Conservation (phyloP, 2,888 invertebrate genomes). For the Nephrotoma appendiculata region DNA sequence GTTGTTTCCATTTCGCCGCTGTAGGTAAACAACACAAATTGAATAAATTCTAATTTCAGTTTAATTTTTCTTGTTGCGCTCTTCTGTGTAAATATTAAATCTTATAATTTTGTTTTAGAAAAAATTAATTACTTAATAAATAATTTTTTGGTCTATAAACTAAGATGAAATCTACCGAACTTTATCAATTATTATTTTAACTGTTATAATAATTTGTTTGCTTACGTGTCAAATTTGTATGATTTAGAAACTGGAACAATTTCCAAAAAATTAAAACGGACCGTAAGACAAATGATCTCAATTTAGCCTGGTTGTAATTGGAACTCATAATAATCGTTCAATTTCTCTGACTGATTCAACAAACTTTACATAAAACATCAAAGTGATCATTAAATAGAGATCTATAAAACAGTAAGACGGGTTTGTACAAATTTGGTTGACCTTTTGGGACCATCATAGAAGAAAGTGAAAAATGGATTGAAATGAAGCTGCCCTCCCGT, state of each 20-base stretch:
- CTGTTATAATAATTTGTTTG: not conserved
- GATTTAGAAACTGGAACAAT: not conserved
- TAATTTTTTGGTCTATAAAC: not conserved
- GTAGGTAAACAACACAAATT: slow-evolving; percentile 4
- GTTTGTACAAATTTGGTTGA: no score
- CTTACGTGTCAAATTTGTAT: not conserved
- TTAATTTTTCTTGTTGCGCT: not conserved
- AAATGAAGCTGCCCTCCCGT: no score
- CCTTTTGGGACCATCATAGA: no score
- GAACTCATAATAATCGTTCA: no score
- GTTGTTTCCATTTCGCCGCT: slow-evolving; percentile 3
- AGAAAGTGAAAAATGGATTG: no score
- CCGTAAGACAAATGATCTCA: not conserved
- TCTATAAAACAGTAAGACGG: no score
- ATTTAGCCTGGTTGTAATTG: not conserved
- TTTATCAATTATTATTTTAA: not conserved
- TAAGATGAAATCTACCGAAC: not conserved
- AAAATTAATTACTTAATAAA: not conserved
- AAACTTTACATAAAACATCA: no score
- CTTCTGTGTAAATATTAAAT: not conserved
- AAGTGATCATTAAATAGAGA: no score
- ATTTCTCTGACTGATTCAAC: no score
- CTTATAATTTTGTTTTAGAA: not conserved
- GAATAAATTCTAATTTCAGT: not conserved
- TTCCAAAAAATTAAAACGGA: not conserved